Conservation (phyloP, 2,113 vertebrate genomes). For the Syrmaticus mikado region DNA sequence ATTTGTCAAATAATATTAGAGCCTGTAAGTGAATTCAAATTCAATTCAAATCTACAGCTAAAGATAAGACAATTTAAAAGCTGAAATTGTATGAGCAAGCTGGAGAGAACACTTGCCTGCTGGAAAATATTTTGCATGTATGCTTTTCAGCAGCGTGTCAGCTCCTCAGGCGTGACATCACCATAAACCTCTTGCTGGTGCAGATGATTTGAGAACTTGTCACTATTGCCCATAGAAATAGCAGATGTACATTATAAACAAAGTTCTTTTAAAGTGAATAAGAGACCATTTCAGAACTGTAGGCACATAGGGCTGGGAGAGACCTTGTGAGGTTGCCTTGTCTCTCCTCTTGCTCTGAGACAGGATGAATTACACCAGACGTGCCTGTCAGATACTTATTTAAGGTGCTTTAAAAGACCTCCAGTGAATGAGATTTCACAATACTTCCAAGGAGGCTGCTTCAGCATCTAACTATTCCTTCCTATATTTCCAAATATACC, state of each 20-base stretch:
- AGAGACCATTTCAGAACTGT: not conserved
- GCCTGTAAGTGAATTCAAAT: not conserved
- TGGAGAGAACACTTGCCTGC: not conserved
- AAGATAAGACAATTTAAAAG: constrained; percentile 12
- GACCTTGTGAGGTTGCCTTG: not conserved
- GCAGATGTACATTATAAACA: not conserved
- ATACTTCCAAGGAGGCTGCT: not conserved
- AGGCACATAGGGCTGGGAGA: not conserved
- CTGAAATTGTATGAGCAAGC: not conserved
- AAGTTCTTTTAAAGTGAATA: not conserved
- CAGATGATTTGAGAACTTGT: not conserved
- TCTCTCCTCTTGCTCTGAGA: not conserved
- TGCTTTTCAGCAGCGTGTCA: not conserved
- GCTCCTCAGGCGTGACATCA: not conserved
- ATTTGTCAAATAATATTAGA: constrained; percentile 25
- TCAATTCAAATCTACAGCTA: not conserved
- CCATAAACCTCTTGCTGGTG: not conserved
- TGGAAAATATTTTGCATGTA: not conserved
- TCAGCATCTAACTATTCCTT: not conserved
- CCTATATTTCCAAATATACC: not conserved
- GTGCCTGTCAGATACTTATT: not conserved
- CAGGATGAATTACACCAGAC: not conserved
- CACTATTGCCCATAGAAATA: not conserved
- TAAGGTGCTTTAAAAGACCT: constrained; percentile 6
- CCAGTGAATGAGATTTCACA: not conserved